Base-by-base conservation (phyloP, 1,140 invertebrate genomes). In the Drosophila repletoides region DNA sequence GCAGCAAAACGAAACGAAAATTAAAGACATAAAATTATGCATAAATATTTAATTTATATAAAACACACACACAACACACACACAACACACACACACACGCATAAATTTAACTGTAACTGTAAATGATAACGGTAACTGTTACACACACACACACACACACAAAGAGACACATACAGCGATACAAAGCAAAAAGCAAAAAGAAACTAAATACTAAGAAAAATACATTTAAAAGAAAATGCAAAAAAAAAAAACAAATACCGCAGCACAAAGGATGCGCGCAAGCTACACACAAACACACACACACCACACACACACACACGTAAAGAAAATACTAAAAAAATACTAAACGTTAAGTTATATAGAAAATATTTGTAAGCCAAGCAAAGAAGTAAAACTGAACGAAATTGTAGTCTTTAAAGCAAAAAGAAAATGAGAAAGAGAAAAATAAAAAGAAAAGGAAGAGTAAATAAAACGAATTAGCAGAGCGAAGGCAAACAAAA, bases 321-420 rank as follows among this genome's bases (percentile, higher is more conserved):
- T 49, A 72, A 36, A 70, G 26, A 69, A 21, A 74, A 61, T 41
- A 74, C 41, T 22, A 59, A 51, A 58, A 7, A 70, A 7, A 58
- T 51, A 49, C 24, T 59, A 33, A 21, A 51, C 7, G 10, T 7
- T 43, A 64, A 56, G 53, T 31, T 49, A 65, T 41, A 65, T 58
- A 65, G 43, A 59, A 68, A 26, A 24, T 61, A 75, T 68, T 75
- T 72, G 61, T 77, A 77, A 84, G 64, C 52, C 64, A 81, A 80
- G 72, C 61, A 76, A 73, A 53, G 12, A 31, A 33, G 52, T 55
- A 55, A 76, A 83, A 75, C 71, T 79, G 75, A 86, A 84, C 80
- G 72, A 84, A 84, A 86, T 79, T 79, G 70, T 84, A 86, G 75
- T 79, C 65, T 79, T 43, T 49, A 81, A 84, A 79, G 51, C 51